Percentiles rank a stretch among this genome's conserved stretches.
Conservation (phyloP, 2,113 vertebrate species). For the Thunnus thynnus region DNA sequence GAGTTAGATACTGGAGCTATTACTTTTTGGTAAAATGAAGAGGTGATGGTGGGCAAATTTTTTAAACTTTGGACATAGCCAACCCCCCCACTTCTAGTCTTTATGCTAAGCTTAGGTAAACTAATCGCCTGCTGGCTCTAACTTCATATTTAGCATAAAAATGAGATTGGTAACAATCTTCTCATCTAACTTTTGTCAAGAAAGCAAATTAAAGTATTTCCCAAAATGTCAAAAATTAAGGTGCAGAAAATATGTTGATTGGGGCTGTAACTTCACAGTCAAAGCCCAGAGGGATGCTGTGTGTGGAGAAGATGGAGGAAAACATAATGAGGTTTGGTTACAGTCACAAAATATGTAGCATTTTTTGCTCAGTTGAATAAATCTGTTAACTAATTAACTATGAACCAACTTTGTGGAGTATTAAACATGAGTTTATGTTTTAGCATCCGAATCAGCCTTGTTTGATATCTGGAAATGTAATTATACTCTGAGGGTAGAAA, state of each 20-base stretch:
- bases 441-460: background rate
- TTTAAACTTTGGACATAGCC: too few species aligned
- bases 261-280: background rate
- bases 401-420: background rate
- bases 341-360: background rate
- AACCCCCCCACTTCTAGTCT: too few species aligned
- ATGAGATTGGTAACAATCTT: background rate
- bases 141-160: background rate
- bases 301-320: background rate
- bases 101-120: constrained; percentile 6
- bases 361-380: background rate
- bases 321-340: background rate
- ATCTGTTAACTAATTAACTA: background rate
- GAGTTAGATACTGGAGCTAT: too few species aligned
- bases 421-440: background rate
- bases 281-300: background rate
- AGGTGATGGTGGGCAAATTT: too few species aligned
- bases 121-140: background rate
- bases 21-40: too few species aligned
- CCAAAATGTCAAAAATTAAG: background rate
- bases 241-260: background rate
- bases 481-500: constrained; percentile 39
- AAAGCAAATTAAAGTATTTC: background rate
- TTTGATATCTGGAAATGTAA: background rate
- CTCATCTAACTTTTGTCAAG: background rate